Evolutionary conservation across 2,113 vertebrate genomes (phyloP), one percentile per base, ranked within the genome.

Genomic region (Mus pahari): DNA sequence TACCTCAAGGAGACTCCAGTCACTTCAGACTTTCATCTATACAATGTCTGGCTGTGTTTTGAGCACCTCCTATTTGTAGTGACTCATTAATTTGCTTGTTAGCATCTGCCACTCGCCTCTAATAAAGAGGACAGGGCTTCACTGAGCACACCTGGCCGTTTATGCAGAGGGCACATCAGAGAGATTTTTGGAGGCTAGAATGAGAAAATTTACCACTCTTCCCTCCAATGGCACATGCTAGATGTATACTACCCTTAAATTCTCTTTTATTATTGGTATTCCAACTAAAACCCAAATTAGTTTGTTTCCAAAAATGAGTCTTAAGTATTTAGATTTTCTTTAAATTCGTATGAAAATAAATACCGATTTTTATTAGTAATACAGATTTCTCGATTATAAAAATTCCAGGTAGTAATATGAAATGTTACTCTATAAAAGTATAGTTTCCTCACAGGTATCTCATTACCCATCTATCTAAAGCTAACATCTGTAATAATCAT

Each of bases 371-470:
- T 55, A 90, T 20, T 66, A 82, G 19, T 62, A 39, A 39, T 92
- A 62, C 26, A 48, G n/a, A 70, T 87, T 58, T 36, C 50, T 42
- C 66, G 45, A 95, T 68, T 28, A 39, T 14, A 26, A 7, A 74
- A 60, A 28, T 45, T 28, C 55, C 11, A 73, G 26, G 83, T 28
- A 89, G 62, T 70, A 89, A 92, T 45, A 66, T 10, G 86, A 68
- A 95, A 75, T 90, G 28, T 79, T 45, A 64, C 45, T 86, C 42
- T 75, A 91, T 36, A 55, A 97, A 92, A 95, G 92, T 60, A 50
- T 0, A 66, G 12, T 93, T 95, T 94, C 33, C 28, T 88, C 77
- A 89, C 13, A 26, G 53, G 16, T 36, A 77, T 48, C 91, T 33
- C 50, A 92, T 1, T 71, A 55, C 74, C 79, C 7, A 33, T 48